A percentile compares a stretch with the other conserved stretches of the same genome.
Conservation (phyloP, 1,140 invertebrate species). For the Coptotermes formosanus region DNA sequence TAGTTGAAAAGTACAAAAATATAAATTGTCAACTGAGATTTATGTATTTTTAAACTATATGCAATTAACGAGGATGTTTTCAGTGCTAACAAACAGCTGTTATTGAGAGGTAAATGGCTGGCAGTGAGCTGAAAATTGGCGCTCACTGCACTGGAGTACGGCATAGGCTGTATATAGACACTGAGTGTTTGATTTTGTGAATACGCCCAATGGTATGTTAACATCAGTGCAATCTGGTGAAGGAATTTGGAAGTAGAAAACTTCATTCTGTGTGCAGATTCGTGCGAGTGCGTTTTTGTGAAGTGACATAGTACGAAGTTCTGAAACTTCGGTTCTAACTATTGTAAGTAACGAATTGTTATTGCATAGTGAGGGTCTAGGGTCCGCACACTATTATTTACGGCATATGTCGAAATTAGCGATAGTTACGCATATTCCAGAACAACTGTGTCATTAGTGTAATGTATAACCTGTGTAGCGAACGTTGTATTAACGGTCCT, state of each 20-base stretch:
- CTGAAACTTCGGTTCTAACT: not conserved
- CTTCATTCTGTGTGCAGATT: not conserved
- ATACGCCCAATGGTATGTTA: not conserved
- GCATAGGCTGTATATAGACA: too few relatives aligned
- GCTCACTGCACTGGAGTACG: not conserved
- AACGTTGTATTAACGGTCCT: not conserved
- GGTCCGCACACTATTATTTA: too few relatives aligned
- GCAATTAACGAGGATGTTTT: too few relatives aligned
- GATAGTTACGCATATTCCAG: not conserved
- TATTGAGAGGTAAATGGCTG: too few relatives aligned
- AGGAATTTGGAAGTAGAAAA: not conserved
- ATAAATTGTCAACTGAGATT: too few relatives aligned
- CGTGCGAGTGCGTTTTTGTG: not conserved
- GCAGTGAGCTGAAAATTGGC: too few relatives aligned
- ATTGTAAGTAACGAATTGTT: not conserved
- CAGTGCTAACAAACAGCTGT: too few relatives aligned
- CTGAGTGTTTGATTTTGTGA: not conserved
- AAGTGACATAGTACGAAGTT: not conserved
- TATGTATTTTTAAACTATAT: too few relatives aligned
- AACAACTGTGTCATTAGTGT: not conserved
- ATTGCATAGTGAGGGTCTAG: not conserved
- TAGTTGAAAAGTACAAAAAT: too few relatives aligned
- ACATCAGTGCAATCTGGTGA: not conserved
- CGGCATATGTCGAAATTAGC: not conserved
- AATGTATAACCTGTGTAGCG: not conserved